phyloP scores from a whole-genome alignment of 2,888 invertebrate genomes.

The Anthoptus insignis region DNA sequence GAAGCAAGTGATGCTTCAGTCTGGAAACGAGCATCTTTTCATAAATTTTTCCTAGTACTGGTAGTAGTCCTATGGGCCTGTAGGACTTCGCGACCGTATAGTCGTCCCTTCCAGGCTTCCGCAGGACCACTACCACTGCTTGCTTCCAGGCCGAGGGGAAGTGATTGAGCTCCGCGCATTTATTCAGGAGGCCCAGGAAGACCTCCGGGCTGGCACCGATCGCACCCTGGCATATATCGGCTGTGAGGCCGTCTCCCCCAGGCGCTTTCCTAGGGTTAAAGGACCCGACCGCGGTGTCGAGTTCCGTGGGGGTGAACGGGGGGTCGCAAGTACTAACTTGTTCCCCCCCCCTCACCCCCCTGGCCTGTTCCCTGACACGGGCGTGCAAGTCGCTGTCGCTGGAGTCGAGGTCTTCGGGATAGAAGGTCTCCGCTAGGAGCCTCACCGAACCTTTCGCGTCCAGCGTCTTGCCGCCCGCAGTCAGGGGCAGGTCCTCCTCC shows the following conservation, averaged over 20 bases:
- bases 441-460: not conserved
- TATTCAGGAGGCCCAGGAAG: not conserved
- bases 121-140: not conserved
- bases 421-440: not conserved
- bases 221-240: not conserved
- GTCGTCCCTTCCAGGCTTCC: not conserved
- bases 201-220: not conserved
- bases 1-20: not conserved
- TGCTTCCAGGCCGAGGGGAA: not conserved
- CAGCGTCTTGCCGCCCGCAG: not conserved
- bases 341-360: not conserved
- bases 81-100: not conserved
- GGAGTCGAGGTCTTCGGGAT: not conserved
- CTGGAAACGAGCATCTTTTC: constrained; percentile 7
- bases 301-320: not conserved
- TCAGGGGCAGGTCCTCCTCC: not conserved
- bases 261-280: not conserved
- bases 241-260: not conserved
- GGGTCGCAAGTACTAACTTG: not conserved
- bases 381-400: not conserved
- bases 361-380: too few relatives aligned
- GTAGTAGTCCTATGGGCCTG: not conserved
- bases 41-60: not conserved
- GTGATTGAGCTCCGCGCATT: not conserved
- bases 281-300: not conserved